A percentile compares a stretch with the other conserved stretches of the same genome.
Evolutionary conservation across 2,797 vertebrate genomes (phyloP).

Genomic region (Cossypha polioptera): DNA sequence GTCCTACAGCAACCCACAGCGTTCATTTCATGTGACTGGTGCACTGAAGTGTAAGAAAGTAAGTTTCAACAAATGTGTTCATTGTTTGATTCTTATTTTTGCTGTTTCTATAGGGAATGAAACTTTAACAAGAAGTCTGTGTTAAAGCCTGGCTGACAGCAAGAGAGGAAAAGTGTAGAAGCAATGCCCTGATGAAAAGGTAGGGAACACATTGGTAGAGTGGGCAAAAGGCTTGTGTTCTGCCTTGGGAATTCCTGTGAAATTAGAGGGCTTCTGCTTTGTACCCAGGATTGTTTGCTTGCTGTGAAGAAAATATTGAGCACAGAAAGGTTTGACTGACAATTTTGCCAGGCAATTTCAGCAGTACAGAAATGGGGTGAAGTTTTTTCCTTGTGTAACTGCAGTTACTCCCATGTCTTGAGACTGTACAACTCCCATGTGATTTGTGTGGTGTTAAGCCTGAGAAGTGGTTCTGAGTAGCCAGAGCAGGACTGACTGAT

Average conservation of each 20-base stretch:
- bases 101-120: constrained; percentile 54
- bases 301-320: not conserved
- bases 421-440: not conserved
- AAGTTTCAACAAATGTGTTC: not conserved
- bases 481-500: not conserved
- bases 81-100: constrained; percentile 13
- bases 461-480: not conserved
- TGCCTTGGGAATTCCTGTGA: not conserved
- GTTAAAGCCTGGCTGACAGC: constrained; percentile 21
- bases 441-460: not conserved
- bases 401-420: not conserved
- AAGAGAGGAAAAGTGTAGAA: not conserved
- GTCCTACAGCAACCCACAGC: not conserved
- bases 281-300: not conserved
- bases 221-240: not conserved
- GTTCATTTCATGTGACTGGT: not conserved
- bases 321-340: not conserved
- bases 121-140: constrained; percentile 13
- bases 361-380: not conserved
- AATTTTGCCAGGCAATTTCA: not conserved
- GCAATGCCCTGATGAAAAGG: constrained; percentile 64
- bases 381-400: not conserved
- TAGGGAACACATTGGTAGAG: not conserved
- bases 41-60: not conserved
- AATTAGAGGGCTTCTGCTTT: not conserved